phyloP scores from a whole-genome alignment of 2,113 vertebrate genomes.

The Arothron firmamentum region DNA sequence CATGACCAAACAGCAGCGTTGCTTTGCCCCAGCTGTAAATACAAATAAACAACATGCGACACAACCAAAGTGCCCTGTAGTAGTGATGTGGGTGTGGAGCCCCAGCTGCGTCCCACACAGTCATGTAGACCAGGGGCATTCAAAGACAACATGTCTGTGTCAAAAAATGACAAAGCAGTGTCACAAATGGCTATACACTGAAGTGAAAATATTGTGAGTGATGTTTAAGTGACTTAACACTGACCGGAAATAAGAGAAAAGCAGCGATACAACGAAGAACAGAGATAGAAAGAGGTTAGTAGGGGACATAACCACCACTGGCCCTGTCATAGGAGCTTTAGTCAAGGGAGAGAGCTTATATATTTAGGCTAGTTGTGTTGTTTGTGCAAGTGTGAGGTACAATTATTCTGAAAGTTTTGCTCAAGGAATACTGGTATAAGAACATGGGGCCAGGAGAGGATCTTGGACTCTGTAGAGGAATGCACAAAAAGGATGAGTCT shows the following conservation, averaged over 20 bases:
- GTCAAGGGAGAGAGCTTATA: slow-evolving; percentile 31
- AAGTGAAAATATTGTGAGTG: slow-evolving; percentile 23
- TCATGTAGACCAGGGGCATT: slow-evolving; percentile 38
- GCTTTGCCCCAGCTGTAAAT: slow-evolving; percentile 31
- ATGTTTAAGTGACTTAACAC: slow-evolving; percentile 30
- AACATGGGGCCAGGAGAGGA: slow-evolving; percentile 47
- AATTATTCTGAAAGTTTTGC: slow-evolving; percentile 32
- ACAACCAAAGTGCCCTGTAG: slow-evolving; percentile 48
- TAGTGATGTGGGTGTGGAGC: slow-evolving; percentile 29
- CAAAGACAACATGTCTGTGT: slow-evolving; percentile 53
- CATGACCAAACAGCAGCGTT: slow-evolving; percentile 25
- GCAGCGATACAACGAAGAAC: slow-evolving; percentile 21
- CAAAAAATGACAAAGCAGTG: slow-evolving; percentile 56
- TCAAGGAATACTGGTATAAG: slow-evolving; percentile 50
- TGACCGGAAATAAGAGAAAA: slow-evolving; percentile 16
- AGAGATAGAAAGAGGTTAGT: slow-evolving; percentile 36
- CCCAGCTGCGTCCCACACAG: slow-evolving; percentile 61
- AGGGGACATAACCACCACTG: slow-evolving; percentile 34
- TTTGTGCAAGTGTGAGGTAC: slow-evolving; percentile 26
- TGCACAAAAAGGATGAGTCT: slow-evolving; percentile 58
- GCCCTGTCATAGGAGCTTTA: slow-evolving; percentile 49
- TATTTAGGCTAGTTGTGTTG: slow-evolving; percentile 27
- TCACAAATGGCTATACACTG: slow-evolving; percentile 41
- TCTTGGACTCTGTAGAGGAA: slow-evolving; percentile 47
- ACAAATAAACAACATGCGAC: slow-evolving; percentile 46